Conservation (phyloP, 2,888 invertebrate species). For the Spodoptera littoralis region DNA sequence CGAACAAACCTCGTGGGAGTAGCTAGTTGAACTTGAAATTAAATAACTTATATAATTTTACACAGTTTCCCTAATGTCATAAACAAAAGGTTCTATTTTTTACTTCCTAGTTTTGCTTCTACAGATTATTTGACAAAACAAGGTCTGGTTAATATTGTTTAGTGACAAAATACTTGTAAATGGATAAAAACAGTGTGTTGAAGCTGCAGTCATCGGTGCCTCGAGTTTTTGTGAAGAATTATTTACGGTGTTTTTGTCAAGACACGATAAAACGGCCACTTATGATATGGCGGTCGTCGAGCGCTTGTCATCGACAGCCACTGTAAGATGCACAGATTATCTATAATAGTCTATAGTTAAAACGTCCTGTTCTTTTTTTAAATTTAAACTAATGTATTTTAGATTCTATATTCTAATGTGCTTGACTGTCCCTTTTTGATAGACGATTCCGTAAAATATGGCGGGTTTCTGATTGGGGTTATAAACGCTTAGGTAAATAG, state of each 20-base stretch:
- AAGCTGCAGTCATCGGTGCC: constrained; percentile 21
- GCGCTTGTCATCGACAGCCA: constrained; percentile 55
- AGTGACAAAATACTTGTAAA: not conserved
- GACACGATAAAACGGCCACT: constrained; percentile 19
- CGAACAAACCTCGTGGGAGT: no score
- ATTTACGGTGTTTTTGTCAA: constrained; percentile 37
- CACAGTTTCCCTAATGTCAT: no score
- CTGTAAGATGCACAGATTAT: constrained; percentile 43
- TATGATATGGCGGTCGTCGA: constrained; percentile 47
- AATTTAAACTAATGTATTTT: no score
- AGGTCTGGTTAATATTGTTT: constrained; percentile 19
- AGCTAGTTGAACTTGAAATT: no score
- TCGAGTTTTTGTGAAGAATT: constrained; percentile 25
- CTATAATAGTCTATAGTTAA: not conserved
- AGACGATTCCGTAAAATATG: no score
- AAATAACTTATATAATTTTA: no score
- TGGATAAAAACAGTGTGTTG: constrained; percentile 2
- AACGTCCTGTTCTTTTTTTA: constrained; percentile 14
- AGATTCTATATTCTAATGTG: no score
- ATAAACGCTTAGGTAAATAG: no score
- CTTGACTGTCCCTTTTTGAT: no score
- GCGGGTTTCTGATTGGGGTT: no score
- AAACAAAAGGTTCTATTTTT: no score
- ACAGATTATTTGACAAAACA: not conserved
- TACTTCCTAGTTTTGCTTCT: no score